Evolutionary conservation across 2,888 invertebrate species (phyloP).

Genomic region (Lypha dubia): DNA sequence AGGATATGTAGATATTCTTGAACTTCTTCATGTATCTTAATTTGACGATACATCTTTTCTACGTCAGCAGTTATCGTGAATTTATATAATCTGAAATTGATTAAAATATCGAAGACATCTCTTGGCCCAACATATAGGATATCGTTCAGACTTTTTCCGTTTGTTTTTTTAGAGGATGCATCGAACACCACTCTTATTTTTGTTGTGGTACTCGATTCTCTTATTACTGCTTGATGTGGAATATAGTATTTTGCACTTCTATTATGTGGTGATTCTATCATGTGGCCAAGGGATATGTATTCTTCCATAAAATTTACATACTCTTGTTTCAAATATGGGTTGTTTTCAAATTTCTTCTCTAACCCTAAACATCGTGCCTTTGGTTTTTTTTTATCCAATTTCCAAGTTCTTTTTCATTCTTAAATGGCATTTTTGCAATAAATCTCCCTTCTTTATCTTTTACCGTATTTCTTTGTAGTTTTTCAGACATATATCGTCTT

Average conservation of each 20-base stretch:
- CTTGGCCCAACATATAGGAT: conserved; percentile 3
- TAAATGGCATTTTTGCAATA: too few relatives aligned
- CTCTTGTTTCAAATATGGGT: neutral
- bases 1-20: conserved; percentile 1
- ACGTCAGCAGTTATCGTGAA: conserved; percentile 4
- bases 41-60: conserved; percentile 1
- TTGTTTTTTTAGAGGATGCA: conserved; percentile 3
- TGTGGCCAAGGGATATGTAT: too few relatives aligned
- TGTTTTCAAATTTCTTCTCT: neutral
- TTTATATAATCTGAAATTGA: neutral
- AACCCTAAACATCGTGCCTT: too few relatives aligned
- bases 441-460: too few relatives aligned
- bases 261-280: too few relatives aligned
- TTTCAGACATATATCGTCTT: neutral
- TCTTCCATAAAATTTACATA: too few relatives aligned
- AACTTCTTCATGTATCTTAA: conserved; percentile 1
- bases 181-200: neutral
- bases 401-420: too few relatives aligned
- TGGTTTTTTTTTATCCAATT: too few relatives aligned
- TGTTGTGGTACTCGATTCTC: neutral
- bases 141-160: conserved; percentile 1
- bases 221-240: neutral
- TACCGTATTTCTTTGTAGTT: neutral
- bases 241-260: too few relatives aligned
- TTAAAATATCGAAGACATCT: neutral